Evolutionary conservation across 2,113 vertebrate genomes (phyloP).

Genomic region (Telmatochromis sp.): DNA sequence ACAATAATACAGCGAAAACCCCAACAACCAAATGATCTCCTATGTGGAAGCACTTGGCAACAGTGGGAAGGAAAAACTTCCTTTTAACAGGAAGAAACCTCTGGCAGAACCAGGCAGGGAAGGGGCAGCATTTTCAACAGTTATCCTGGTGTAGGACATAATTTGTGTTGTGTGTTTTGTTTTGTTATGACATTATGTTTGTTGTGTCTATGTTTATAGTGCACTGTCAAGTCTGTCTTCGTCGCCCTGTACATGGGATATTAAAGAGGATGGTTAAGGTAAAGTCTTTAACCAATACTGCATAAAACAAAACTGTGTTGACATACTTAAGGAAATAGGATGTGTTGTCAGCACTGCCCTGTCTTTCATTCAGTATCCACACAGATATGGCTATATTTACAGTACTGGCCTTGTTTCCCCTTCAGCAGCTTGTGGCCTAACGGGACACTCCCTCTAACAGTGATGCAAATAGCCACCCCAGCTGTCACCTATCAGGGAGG

Average conservation of each 20-base stretch:
- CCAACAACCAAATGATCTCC: neutral
- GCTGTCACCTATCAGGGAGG: slow-evolving; percentile 50
- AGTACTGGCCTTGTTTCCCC: neutral
- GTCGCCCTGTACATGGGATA: neutral
- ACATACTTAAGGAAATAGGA: neutral
- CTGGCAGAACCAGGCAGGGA: neutral
- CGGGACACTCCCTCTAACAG: slow-evolving; percentile 22
- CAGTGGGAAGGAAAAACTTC: neutral
- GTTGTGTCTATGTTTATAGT: neutral
- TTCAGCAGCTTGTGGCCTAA: slow-evolving; percentile 39
- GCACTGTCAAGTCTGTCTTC: neutral
- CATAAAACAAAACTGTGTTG: neutral
- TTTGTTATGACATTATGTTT: neutral
- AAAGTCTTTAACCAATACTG: neutral
- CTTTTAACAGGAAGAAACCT: neutral
- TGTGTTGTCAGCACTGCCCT: neutral
- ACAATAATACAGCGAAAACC: neutral
- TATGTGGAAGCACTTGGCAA: neutral
- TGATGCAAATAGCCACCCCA: slow-evolving; percentile 44
- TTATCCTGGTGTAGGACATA: neutral
- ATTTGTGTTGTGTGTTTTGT: neutral
- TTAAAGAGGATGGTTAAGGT: neutral
- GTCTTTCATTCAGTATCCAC: neutral
- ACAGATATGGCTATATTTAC: slow-evolving; percentile 10
- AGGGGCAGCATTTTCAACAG: neutral